Evolutionary conservation across 2,113 vertebrate species (phyloP).

Genomic region (Bubo blakistoni): DNA sequence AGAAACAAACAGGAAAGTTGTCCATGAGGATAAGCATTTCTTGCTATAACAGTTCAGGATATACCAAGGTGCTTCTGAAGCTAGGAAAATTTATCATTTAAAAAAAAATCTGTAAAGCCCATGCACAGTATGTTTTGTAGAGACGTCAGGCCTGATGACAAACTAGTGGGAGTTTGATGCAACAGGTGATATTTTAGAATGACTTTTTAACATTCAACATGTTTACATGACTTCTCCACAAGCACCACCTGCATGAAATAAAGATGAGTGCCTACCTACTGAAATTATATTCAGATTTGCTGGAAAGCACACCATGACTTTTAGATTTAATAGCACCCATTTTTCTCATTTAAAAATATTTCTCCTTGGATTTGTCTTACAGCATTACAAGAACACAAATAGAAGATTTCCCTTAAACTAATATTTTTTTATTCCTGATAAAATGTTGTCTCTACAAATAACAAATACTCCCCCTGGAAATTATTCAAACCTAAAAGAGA

Average conservation of each 20-base stretch:
- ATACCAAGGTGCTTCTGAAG: background rate
- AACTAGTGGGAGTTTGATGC: background rate
- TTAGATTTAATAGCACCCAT: background rate
- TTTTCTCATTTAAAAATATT: background rate
- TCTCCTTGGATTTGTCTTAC: background rate
- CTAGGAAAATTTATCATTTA: background rate
- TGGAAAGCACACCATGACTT: background rate
- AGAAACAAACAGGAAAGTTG: background rate
- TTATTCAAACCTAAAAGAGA: background rate
- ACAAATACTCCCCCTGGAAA: background rate
- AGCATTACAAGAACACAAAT: background rate
- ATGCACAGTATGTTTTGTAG: background rate
- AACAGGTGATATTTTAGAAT: background rate
- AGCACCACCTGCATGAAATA: background rate
- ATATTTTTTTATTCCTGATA: background rate
- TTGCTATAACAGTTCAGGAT: background rate
- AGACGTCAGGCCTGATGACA: background rate
- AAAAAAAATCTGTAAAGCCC: background rate
- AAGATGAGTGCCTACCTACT: background rate
- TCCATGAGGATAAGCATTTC: background rate
- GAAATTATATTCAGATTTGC: background rate
- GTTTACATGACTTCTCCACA: background rate
- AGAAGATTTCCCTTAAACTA: background rate
- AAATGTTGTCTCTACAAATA: background rate
- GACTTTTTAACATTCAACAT: background rate